Percentiles rank a stretch among this genome's conserved stretches.
phyloP scores from a whole-genome alignment of 2,113 vertebrate genomes.

The Rhea pennata region DNA sequence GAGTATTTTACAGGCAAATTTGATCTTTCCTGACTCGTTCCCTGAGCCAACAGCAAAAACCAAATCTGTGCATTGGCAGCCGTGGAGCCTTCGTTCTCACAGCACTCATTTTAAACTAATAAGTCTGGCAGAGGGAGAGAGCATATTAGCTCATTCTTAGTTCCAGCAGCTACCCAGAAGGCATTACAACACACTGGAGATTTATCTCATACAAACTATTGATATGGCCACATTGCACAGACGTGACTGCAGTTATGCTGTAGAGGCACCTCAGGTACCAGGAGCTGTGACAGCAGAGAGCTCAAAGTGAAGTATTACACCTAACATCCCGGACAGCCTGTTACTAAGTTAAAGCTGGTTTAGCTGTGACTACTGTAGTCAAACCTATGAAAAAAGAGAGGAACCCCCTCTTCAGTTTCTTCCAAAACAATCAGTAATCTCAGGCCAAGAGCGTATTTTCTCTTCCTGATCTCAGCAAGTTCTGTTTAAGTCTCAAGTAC shows the following conservation, averaged over 20 bases:
- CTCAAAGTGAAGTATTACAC: conserved; percentile 32
- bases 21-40: neutral
- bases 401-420: neutral
- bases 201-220: conserved; percentile 22
- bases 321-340: neutral
- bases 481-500: neutral
- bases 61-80: conserved; percentile 57
- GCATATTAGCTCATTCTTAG: conserved; percentile 66
- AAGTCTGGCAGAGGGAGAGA: conserved; percentile 61
- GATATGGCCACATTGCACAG: neutral
- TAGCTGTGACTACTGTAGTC: neutral
- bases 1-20: conserved; percentile 28
- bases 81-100: conserved; percentile 16
- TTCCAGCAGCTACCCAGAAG: conserved; percentile 68
- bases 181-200: conserved; percentile 61
- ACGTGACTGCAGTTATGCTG: conserved; percentile 15
- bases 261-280: neutral
- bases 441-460: neutral
- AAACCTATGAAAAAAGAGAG: neutral
- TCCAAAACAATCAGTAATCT: neutral
- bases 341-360: conserved; percentile 1
- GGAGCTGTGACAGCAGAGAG: neutral
- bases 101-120: conserved; percentile 63
- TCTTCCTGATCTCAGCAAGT: neutral
- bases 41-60: conserved; percentile 26